Conservation (phyloP, 2,113 vertebrate genomes). For the Chionodraco myersi region DNA sequence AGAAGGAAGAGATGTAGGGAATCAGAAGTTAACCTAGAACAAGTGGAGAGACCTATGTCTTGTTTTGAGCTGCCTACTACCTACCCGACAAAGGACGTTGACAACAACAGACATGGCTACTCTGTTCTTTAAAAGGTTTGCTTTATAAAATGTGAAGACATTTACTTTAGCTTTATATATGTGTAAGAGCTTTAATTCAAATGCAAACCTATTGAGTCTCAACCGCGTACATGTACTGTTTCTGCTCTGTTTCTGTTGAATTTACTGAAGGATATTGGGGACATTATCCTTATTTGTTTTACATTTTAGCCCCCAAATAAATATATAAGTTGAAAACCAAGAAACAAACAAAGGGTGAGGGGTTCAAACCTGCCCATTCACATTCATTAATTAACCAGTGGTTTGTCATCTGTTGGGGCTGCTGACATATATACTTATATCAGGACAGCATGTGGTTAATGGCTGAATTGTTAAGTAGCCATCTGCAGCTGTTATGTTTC, state of each 20-base stretch:
- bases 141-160: not conserved
- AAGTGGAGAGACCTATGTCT: not conserved
- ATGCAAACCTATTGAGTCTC: not conserved
- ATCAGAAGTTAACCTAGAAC: slow-evolving; percentile 1
- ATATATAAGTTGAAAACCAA: not conserved
- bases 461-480: slow-evolving; percentile 9
- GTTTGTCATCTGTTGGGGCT: slow-evolving; percentile 22
- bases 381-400: slow-evolving; percentile 28
- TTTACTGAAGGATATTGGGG: not conserved
- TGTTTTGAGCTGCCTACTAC: not conserved
- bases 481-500: slow-evolving; percentile 25
- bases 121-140: not conserved
- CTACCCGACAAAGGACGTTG: not conserved
- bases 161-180: not conserved
- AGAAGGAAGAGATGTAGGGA: not conserved
- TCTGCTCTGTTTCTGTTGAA: not conserved
- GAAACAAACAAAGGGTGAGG: not conserved
- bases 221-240: not conserved
- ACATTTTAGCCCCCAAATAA: no score
- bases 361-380: not conserved
- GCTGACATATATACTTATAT: not conserved
- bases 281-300: not conserved
- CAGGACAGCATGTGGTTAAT: slow-evolving; percentile 18
- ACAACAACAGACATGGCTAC: not conserved
- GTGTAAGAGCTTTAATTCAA: not conserved